Evolutionary conservation across 2,888 invertebrate genomes (phyloP), one percentile per base, ranked within the genome.

Genomic region (Pseudeuparius sepicola): DNA sequence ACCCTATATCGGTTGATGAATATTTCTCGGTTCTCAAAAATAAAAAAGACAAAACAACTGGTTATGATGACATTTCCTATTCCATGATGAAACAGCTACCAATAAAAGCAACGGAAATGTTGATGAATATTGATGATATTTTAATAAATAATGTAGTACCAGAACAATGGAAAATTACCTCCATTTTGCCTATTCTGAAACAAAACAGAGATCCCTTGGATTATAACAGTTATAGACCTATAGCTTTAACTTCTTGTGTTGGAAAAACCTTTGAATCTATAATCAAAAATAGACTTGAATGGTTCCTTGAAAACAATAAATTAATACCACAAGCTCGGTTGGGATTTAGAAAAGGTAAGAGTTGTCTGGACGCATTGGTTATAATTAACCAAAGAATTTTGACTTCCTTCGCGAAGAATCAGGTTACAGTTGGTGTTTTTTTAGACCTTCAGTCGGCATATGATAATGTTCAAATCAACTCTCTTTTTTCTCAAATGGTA

Each of bases 261-360:
- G 13, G 14, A 18, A 36, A 36, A 36, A 15, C 16, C 2, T 31
- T 36, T 12, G 36, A 36, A 31, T 13, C 14, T 15, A 11, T 36
- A 4, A 31, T 31, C 2, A 24, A 31, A 36, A 23, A 14, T 4
- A 7, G 39, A 13, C 4, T 39, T n/a, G 39, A 39, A 14, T 24
- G 25, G 24, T 24, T 9, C 16, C 2, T 35, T 14, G 35, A 39
- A 35, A 7, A 11, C 9, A 14, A 14, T 12, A 37, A 14, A 3
- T 9, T n/a, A 3, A 11, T 34, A 6, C 24, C 27, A 6, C 9
- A 10, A 4, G 16, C 28, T 6, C 39, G 35, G 20, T 29, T 17
- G 16, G 35, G 34, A 3, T 39, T 39, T 17, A 14, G 37, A 10
- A 37, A 37, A 26, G 37, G 28, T n/a, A 3, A 25, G 14, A 28